These are phyloP conservation scores for Acrocephalus scirpaceus DNA, from an alignment of 2,797 vertebrate species.

Conservation along the genomic window DNA sequence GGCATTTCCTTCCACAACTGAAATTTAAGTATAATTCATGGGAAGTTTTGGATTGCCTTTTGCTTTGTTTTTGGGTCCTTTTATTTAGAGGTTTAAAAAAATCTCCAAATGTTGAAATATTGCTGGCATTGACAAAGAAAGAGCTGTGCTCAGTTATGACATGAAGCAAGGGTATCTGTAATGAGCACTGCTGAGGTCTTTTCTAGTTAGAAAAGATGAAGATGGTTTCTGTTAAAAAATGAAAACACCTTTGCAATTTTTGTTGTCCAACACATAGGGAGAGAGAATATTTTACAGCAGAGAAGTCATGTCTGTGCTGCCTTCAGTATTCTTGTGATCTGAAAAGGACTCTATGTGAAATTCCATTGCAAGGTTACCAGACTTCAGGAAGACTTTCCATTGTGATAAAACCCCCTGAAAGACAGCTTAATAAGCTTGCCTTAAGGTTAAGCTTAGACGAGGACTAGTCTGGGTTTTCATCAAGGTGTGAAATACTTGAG, in stretches of 20 bases:
- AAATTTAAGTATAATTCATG: not conserved
- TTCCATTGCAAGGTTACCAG: not conserved
- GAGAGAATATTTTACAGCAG: not conserved
- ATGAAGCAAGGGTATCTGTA: not conserved
- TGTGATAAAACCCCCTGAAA: not conserved
- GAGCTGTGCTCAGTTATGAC: not conserved
- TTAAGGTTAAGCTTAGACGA: not conserved
- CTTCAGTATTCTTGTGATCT: not conserved
- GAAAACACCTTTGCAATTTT: not conserved
- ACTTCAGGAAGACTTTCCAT: not conserved
- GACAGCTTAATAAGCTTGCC: not conserved
- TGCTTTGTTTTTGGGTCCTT: not conserved
- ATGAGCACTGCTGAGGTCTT: not conserved
- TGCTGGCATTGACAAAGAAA: not conserved
- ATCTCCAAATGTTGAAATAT: not conserved
- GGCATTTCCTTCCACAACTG: not conserved
- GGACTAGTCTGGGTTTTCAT: not conserved
- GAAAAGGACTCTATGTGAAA: not conserved
- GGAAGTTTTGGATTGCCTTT: not conserved
- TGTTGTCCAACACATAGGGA: not conserved
- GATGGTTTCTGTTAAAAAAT: not conserved
- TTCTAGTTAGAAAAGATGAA: not conserved
- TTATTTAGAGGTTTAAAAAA: not conserved
- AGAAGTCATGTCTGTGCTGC: not conserved
- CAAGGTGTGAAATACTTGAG: not conserved